Evolutionary conservation across 2,113 vertebrate genomes (phyloP).

Genomic region (Megalops atlanticus): DNA sequence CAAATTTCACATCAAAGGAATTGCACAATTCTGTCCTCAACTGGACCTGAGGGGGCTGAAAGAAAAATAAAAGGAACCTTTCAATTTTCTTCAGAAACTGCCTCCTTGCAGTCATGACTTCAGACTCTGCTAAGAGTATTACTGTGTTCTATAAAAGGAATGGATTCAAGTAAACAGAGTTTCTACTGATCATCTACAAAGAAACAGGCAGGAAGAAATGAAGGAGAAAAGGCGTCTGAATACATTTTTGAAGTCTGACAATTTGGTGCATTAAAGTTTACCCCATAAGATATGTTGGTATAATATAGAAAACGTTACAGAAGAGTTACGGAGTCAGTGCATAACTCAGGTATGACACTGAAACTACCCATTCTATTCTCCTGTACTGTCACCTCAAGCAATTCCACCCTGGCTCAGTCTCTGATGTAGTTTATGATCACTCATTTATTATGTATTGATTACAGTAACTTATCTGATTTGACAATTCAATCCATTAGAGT

Average conservation of each 20-base stretch:
- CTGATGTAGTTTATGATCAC: background rate
- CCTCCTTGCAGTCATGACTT: background rate
- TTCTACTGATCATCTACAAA: background rate
- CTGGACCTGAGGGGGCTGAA: background rate
- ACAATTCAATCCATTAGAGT: no score
- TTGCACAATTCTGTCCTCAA: background rate
- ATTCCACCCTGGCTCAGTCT: background rate
- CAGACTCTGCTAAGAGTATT: background rate
- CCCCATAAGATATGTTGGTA: no score
- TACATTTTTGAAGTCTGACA: background rate
- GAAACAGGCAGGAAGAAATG: background rate
- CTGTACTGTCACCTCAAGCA: no score
- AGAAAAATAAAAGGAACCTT: conserved; percentile 5
- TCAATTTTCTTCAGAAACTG: no score
- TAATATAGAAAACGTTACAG: no score
- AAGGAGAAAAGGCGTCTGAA: background rate
- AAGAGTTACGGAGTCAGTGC: no score
- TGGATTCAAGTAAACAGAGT: background rate
- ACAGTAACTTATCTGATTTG: background rate
- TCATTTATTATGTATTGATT: background rate
- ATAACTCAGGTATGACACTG: background rate
- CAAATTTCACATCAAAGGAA: background rate
- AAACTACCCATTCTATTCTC: background rate
- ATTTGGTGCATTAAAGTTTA: background rate
- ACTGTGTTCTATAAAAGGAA: conserved; percentile 4